Conservation (phyloP, 1,140 invertebrate genomes). For the Eriosoma lanigerum region DNA sequence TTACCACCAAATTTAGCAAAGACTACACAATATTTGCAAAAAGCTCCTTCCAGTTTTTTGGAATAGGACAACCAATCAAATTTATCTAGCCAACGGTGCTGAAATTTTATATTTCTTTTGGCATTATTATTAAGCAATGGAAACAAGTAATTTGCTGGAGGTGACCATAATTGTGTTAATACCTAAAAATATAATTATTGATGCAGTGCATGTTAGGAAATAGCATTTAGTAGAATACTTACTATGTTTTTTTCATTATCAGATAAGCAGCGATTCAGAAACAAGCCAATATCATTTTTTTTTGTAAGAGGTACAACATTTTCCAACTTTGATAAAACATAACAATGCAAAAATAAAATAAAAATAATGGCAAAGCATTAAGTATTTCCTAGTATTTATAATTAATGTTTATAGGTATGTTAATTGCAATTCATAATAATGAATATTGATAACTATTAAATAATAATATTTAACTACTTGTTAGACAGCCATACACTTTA, state of each 20-base stretch:
- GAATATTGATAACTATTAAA: too few relatives aligned
- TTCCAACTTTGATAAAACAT: neutral
- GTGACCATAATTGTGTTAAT: neutral
- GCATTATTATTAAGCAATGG: neutral
- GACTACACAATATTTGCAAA: slow-evolving; percentile 16
- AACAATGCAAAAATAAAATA: too few relatives aligned
- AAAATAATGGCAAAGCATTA: too few relatives aligned
- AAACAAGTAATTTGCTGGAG: neutral
- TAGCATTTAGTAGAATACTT: neutral
- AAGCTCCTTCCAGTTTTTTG: neutral
- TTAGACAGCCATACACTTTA: too few relatives aligned
- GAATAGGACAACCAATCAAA: neutral
- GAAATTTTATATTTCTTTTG: neutral
- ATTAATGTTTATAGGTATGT: too few relatives aligned
- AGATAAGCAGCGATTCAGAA: neutral
- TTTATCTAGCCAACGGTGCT: neutral
- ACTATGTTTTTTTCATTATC: slow-evolving; percentile 5
- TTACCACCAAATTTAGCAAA: neutral
- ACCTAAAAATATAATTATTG: neutral
- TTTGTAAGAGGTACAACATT: neutral
- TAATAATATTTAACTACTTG: too few relatives aligned
- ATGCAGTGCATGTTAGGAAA: neutral
- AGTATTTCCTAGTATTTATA: too few relatives aligned
- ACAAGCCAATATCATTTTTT: neutral
- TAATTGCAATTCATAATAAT: too few relatives aligned